phyloP scores from a whole-genome alignment of 2,113 vertebrate genomes.

The Callocephalon fimbriatum region DNA sequence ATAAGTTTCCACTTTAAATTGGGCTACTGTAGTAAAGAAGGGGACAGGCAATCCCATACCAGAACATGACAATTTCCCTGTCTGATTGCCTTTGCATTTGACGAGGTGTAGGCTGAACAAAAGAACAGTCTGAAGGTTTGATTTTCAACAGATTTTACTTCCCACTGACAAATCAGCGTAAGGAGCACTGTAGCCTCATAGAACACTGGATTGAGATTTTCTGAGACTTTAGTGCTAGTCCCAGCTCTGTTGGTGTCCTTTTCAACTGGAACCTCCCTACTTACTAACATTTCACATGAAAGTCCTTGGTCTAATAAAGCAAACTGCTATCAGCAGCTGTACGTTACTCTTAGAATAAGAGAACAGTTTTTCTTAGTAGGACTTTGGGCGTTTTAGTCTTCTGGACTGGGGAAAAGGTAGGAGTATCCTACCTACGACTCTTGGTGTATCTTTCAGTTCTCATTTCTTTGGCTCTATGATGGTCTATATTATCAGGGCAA shows the following conservation, averaged over 20 bases:
- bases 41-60: background rate
- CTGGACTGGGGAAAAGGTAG: background rate
- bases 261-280: background rate
- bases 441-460: background rate
- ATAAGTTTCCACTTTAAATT: background rate
- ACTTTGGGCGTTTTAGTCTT: background rate
- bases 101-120: background rate
- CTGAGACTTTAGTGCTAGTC: background rate
- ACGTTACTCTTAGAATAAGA: background rate
- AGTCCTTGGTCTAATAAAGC: background rate
- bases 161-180: background rate
- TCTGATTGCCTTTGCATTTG: background rate
- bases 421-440: background rate
- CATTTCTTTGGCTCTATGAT: background rate
- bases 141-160: background rate
- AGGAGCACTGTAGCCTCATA: background rate
- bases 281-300: background rate
- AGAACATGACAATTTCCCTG: background rate
- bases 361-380: background rate
- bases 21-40: background rate
- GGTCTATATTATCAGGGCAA: background rate
- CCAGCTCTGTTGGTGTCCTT: background rate
- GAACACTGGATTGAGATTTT: background rate
- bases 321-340: background rate
- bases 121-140: background rate